phyloP scores from a whole-genome alignment of 2,113 vertebrate genomes.

The Rhagologus leucostigma region DNA sequence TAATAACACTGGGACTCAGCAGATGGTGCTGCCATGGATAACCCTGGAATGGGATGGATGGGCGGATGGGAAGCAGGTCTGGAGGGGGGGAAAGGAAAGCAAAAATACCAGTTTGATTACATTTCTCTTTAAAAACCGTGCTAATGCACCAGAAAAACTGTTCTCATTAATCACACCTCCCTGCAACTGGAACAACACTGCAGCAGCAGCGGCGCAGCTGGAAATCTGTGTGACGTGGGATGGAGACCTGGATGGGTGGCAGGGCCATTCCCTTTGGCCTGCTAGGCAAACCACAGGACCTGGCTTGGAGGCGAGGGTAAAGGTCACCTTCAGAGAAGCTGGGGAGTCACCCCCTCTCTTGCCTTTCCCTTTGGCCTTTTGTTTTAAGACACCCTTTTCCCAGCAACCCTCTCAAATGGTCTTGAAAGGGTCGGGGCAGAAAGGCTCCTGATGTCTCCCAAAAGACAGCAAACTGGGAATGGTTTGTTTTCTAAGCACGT shows the following conservation, averaged over 20 bases:
- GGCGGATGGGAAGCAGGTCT: background rate
- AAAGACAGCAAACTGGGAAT: background rate
- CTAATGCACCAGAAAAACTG: background rate
- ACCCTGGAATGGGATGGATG: background rate
- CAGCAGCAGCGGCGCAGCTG: fast-evolving
- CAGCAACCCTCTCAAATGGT: background rate
- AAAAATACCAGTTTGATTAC: background rate
- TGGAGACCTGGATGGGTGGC: background rate
- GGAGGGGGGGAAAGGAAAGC: background rate
- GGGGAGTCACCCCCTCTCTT: background rate
- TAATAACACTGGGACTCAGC: background rate
- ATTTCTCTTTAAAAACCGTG: background rate
- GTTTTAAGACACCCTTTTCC: background rate
- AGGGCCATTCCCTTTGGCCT: background rate
- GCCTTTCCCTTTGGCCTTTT: background rate
- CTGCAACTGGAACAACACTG: background rate
- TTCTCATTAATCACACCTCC: background rate
- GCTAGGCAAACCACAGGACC: background rate
- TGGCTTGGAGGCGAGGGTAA: background rate
- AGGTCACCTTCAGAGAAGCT: background rate
- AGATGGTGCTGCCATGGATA: slow-evolving; percentile 31
- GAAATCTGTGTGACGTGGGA: fast-evolving
- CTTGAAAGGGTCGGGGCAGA: background rate
- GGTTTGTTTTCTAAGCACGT: slow-evolving; percentile 45
- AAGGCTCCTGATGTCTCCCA: background rate